Evolutionary conservation across 2,797 vertebrate species (phyloP).

Genomic region (Acanthornis magna): DNA sequence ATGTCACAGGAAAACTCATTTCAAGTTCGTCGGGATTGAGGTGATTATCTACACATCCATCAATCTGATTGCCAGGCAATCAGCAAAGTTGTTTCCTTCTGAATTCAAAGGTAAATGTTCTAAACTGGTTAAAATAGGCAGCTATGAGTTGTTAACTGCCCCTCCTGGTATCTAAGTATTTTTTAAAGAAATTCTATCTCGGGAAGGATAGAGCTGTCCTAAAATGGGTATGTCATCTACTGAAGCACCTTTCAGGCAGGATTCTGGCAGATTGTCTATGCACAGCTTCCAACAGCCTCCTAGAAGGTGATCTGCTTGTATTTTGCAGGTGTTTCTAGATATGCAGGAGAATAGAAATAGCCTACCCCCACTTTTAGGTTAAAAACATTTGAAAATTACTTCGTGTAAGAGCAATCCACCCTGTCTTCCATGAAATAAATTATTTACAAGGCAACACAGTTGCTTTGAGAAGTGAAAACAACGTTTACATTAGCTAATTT

Average conservation of each 20-base stretch:
- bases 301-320: neutral
- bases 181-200: neutral
- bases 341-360: neutral
- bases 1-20: neutral
- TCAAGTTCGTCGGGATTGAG: neutral
- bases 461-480: neutral
- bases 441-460: neutral
- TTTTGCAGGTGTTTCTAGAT: neutral
- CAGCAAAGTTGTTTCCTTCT: neutral
- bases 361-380: neutral
- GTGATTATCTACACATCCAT: conserved; percentile 6
- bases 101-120: neutral
- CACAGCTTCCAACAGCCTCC: neutral
- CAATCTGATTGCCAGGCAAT: neutral
- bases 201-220: neutral
- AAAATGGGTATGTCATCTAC: neutral
- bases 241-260: neutral
- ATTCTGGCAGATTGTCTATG: neutral
- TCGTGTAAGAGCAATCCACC: neutral
- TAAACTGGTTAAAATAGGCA: neutral
- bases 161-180: neutral
- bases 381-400: neutral
- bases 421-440: neutral
- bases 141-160: neutral
- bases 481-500: neutral